phyloP scores from a whole-genome alignment of 30 jellyfish, hydroid and myxozoan genomes.

The Hydra vulgaris region DNA sequence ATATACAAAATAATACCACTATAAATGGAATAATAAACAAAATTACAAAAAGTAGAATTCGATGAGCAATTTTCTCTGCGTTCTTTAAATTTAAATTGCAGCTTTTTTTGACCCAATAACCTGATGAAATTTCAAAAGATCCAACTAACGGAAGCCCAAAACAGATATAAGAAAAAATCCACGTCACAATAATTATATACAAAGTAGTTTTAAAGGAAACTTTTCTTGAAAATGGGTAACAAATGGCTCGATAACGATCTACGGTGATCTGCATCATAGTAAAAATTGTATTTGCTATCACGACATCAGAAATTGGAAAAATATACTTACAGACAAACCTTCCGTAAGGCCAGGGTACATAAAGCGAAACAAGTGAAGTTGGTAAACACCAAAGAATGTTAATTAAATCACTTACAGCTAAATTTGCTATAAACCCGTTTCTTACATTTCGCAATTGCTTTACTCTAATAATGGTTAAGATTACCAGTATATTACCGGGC shows the following conservation, averaged over 20 bases:
- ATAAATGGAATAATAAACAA: conserved; percentile 51
- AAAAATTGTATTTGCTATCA: conserved; percentile 55
- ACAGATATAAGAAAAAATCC: conserved; percentile 58
- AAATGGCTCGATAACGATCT: conserved; percentile 91
- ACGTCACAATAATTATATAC: conserved; percentile 25
- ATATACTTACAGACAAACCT: conserved; percentile 53
- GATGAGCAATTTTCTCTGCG: conserved; percentile 22
- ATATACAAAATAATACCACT: conserved; percentile 44
- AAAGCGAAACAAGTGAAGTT: conserved; percentile 29
- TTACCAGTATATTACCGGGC: conserved; percentile 65
- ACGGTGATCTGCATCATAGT: conserved; percentile 64
- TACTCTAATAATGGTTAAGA: conserved; percentile 53
- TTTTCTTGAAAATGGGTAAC: conserved; percentile 59
- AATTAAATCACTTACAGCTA: conserved; percentile 73
- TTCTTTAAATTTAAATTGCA: conserved; percentile 51
- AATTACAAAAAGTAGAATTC: conserved; percentile 24
- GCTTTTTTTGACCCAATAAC: conserved; percentile 30
- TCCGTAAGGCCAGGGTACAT: conserved; percentile 91
- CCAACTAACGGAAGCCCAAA: conserved; percentile 65
- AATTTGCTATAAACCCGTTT: conserved; percentile 61
- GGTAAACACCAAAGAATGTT: conserved; percentile 58
- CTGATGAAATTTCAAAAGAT: conserved; percentile 25
- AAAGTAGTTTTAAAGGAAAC: conserved; percentile 31
- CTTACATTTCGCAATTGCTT: conserved; percentile 68
- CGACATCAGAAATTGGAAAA: conserved; percentile 67